Conservation (phyloP, 2,797 vertebrate genomes). For the Acipenser transmontanus region DNA sequence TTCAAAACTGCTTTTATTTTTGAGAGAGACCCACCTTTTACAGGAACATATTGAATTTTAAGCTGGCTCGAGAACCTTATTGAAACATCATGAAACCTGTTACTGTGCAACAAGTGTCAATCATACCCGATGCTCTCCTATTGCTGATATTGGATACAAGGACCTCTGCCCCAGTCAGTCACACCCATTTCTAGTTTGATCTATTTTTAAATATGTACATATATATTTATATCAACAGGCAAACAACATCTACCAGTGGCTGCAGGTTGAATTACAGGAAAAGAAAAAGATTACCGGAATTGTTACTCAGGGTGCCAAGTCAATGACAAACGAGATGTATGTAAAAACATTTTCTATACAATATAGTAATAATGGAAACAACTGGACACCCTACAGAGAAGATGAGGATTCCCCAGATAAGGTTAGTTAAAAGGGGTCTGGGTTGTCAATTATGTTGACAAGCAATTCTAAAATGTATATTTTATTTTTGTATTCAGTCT, state of each 20-base stretch:
- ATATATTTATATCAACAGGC: slow-evolving; percentile 43
- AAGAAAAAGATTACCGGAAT: slow-evolving; percentile 87
- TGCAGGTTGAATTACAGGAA: slow-evolving; percentile 78
- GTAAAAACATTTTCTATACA: slow-evolving; percentile 68
- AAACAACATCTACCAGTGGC: slow-evolving; percentile 77
- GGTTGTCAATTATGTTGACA: too few species aligned
- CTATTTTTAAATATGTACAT: slow-evolving; percentile 2
- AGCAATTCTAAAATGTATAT: too few species aligned
- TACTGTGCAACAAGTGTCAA: slow-evolving; percentile 8
- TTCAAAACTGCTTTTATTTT: not conserved
- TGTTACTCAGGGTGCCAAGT: slow-evolving; percentile 78
- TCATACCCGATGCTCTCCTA: not conserved
- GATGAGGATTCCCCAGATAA: slow-evolving; percentile 52
- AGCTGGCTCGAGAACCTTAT: too few species aligned
- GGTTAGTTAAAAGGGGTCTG: slow-evolving; percentile 46
- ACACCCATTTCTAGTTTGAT: too few species aligned
- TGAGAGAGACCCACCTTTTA: too few species aligned
- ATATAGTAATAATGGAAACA: slow-evolving; percentile 67
- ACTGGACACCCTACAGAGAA: slow-evolving; percentile 73
- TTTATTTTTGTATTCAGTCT: too few species aligned
- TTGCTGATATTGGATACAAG: too few species aligned
- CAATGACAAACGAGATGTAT: slow-evolving; percentile 67
- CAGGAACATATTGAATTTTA: too few species aligned
- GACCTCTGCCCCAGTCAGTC: too few species aligned
- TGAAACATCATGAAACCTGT: not conserved